These are phyloP conservation scores for Yponomeuta plumbellus DNA, from an alignment of 2,888 invertebrate genomes.

Conservation along the genomic window DNA sequence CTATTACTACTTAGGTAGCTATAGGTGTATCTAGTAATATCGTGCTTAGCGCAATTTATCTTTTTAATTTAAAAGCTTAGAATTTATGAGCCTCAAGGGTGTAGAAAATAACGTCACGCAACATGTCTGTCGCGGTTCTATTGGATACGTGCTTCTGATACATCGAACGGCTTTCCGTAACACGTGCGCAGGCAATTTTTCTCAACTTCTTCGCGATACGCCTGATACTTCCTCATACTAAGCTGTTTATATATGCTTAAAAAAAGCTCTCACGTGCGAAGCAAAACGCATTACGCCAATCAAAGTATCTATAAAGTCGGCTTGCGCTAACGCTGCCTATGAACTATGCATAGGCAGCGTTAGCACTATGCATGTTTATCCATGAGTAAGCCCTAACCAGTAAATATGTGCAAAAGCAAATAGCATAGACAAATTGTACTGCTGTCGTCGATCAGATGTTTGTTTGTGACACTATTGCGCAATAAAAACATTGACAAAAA, in stretches of 20 bases:
- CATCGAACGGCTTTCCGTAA: constrained; percentile 47
- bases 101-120: constrained; percentile 58
- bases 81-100: constrained; percentile 55
- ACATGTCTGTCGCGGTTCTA: constrained; percentile 51
- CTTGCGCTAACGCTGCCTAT: too few species aligned
- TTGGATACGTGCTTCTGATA: constrained; percentile 57
- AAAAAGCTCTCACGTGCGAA: not conserved
- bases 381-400: too few species aligned
- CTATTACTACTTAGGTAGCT: too few species aligned
- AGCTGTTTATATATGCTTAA: not conserved
- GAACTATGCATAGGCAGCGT: too few species aligned
- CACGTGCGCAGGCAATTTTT: constrained; percentile 52
- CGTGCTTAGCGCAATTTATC: constrained; percentile 28
- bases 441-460: too few species aligned
- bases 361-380: too few species aligned
- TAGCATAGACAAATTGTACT: too few species aligned
- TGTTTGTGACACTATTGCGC: too few species aligned
- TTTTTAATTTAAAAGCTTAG: constrained; percentile 53
- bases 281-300: not conserved
- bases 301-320: not conserved
- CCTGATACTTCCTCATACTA: not conserved
- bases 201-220: constrained; percentile 40
- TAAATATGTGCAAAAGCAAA: too few species aligned
- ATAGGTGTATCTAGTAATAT: not conserved
- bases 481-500: too few species aligned